Percentiles rank a stretch among this genome's conserved stretches.
phyloP scores from a whole-genome alignment of 2,113 vertebrate genomes.

The Callopanchax toddi region DNA sequence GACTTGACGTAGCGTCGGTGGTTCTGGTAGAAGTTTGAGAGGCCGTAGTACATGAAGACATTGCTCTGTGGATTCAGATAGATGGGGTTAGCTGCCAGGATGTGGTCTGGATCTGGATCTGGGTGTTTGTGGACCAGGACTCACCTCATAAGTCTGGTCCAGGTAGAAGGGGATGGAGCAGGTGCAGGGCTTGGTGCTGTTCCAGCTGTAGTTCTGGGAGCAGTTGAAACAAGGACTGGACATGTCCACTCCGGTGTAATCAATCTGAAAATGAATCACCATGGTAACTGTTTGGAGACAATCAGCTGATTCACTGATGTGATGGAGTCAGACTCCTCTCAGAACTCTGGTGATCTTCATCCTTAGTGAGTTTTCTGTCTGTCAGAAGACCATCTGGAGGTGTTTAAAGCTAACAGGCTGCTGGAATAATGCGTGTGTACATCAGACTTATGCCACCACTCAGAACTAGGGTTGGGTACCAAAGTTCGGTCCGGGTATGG shows the following conservation, averaged over 20 bases:
- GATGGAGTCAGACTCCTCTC: too few relatives aligned
- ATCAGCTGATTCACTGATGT: too few relatives aligned
- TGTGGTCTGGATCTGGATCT: neutral
- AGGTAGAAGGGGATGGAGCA: constrained; percentile 88
- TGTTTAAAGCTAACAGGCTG: too few relatives aligned
- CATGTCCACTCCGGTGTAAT: constrained; percentile 90
- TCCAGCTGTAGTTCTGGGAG: constrained; percentile 82
- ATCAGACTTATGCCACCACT: too few relatives aligned
- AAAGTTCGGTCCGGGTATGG: too few relatives aligned
- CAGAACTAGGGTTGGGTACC: too few relatives aligned
- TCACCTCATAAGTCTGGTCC: constrained; percentile 91
- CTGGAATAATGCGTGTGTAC: too few relatives aligned
- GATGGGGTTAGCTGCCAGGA: too few relatives aligned
- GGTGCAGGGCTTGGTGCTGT: constrained; percentile 78
- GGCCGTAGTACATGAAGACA: constrained; percentile 98
- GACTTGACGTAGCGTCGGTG: constrained; percentile 98
- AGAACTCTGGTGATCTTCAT: too few relatives aligned
- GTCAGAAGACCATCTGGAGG: too few relatives aligned
- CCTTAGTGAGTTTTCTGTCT: too few relatives aligned
- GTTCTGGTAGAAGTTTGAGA: constrained; percentile 99
- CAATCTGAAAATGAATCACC: constrained; percentile 82
- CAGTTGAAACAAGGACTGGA: constrained; percentile 88
- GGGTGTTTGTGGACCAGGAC: neutral
- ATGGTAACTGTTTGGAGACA: too few relatives aligned
- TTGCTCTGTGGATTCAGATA: constrained; percentile 82